A percentile compares a stretch with the other conserved stretches of the same genome.
phyloP scores from a whole-genome alignment of 2,888 invertebrate species.

The Parasteatoda lunata region DNA sequence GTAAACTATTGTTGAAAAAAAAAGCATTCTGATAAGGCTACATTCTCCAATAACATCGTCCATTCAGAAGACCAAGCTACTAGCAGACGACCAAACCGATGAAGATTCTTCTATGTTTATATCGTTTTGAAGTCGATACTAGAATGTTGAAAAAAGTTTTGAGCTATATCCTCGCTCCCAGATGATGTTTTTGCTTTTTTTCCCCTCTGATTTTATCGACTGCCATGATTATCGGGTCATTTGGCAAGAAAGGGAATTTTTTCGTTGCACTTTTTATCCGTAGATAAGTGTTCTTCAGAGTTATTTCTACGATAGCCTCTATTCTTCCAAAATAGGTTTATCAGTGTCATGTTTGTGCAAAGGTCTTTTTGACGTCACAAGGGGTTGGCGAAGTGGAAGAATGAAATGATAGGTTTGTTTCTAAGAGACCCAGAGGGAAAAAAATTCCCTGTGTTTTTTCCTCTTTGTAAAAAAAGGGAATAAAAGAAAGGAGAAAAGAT shows the following conservation, averaged over 20 bases:
- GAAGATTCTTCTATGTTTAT: slow-evolving; percentile 56
- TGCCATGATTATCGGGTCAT: slow-evolving; percentile 61
- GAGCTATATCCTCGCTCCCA: slow-evolving; percentile 12
- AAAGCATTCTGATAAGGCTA: not conserved
- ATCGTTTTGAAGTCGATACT: slow-evolving; percentile 43
- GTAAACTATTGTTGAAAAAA: slow-evolving; percentile 1
- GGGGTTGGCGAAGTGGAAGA: slow-evolving; percentile 23
- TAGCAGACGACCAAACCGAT: slow-evolving; percentile 29
- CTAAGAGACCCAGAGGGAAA: slow-evolving; percentile 26
- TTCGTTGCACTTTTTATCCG: slow-evolving; percentile 11
- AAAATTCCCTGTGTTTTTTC: slow-evolving; percentile 5
- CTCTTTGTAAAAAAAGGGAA: not conserved
- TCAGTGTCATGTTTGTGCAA: slow-evolving; percentile 41
- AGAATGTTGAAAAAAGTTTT: slow-evolving; percentile 2
- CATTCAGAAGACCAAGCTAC: slow-evolving; percentile 31
- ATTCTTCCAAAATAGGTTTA: slow-evolving; percentile 41
- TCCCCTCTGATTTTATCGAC: slow-evolving; percentile 40
- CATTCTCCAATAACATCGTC: slow-evolving; percentile 36
- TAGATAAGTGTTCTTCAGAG: slow-evolving; percentile 37
- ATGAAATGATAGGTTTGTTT: slow-evolving; percentile 42
- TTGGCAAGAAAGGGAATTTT: slow-evolving; percentile 48
- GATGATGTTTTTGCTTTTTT: slow-evolving; percentile 13
- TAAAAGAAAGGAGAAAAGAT: not conserved
- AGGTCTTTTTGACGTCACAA: slow-evolving; percentile 52
- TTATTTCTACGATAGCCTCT: slow-evolving; percentile 16